These are phyloP conservation scores for Hipposideros larvatus DNA, from an alignment of 2,797 vertebrate genomes.

Conservation along the genomic window DNA sequence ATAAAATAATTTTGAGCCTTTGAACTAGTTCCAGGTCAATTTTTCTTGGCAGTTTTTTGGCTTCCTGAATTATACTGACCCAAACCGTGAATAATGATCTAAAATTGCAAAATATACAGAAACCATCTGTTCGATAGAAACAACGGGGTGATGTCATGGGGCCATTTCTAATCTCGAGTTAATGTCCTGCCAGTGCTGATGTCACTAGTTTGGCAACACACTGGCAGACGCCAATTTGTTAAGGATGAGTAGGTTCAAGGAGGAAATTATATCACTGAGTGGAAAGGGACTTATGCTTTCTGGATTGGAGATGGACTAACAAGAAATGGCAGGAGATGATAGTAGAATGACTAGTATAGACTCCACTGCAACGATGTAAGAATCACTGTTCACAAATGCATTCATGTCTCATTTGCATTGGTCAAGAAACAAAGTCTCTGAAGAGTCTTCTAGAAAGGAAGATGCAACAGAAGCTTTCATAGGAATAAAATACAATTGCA, in stretches of 20 bases:
- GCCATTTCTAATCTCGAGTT: slow-evolving; percentile 88
- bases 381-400: not conserved
- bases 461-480: not conserved
- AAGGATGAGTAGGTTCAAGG: slow-evolving; percentile 77
- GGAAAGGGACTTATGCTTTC: slow-evolving; percentile 17
- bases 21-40: slow-evolving; percentile 89
- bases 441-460: not conserved
- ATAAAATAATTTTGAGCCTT: slow-evolving; percentile 89
- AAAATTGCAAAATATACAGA: slow-evolving; percentile 91
- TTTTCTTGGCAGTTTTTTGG: slow-evolving; percentile 89
- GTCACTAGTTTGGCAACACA: slow-evolving; percentile 87
- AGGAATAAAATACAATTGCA: not conserved
- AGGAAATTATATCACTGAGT: not conserved
- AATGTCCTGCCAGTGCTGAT: slow-evolving; percentile 89
- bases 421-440: not conserved
- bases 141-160: slow-evolving; percentile 89
- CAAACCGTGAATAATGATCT: slow-evolving; percentile 90
- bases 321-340: not conserved
- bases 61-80: slow-evolving; percentile 88
- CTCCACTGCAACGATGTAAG: not conserved
- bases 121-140: slow-evolving; percentile 91
- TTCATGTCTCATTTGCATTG: not conserved
- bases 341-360: not conserved
- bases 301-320: not conserved
- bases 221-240: slow-evolving; percentile 66